Base-by-base conservation (phyloP, 1,140 invertebrate genomes). In the Aphelinus certus region DNA sequence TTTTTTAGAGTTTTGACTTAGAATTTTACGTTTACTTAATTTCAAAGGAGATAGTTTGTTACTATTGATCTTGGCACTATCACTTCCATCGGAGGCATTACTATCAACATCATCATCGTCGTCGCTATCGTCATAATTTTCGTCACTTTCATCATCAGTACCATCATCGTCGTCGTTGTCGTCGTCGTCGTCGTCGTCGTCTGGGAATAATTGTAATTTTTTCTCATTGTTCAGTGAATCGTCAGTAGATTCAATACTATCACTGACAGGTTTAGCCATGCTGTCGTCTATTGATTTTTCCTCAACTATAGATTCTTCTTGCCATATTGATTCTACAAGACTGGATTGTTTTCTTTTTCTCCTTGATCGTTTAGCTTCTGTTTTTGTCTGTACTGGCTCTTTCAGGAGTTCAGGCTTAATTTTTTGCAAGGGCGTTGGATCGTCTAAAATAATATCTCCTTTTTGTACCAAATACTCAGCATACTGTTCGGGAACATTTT, bases 401-500 rank as follows among this genome's bases (percentile, higher is more conserved):
- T 64, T 62, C 1, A 67, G 64, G 42, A 80, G 73, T 71, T 71
- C 64, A 9, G 73, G 69, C 51, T 76, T 82, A 1, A 80, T 79
- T 73, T 80, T 77, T 55, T 77, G 68, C 7, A 81, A 71, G 2
- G 79, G 53, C 43, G 60, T 62, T 45, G 79, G 78, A 79, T 81
- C 76, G 3, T 82, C 79, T 4, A 83, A 63, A 53, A 81, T 67
- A 60, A 81, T 81, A 70, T 81, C 81, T 45, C 78, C 79, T 75
- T 80, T 86, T 7, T 76, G 76, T 7, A 81, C 47, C n/a, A 88
- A 76, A 81, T 87, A 88, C 76, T 84, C 77, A 45, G 83, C 83
- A 73, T 87, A 89, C 57, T 89, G 89, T 77, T 88, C 85, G 7
- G 88, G 88, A 77, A 90, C 86, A 55, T 84, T 84, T 79, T 89